Evolutionary conservation across 1,140 invertebrate species (phyloP), one percentile per base, ranked within the genome.

Genomic region (Drosophila triauraria): DNA sequence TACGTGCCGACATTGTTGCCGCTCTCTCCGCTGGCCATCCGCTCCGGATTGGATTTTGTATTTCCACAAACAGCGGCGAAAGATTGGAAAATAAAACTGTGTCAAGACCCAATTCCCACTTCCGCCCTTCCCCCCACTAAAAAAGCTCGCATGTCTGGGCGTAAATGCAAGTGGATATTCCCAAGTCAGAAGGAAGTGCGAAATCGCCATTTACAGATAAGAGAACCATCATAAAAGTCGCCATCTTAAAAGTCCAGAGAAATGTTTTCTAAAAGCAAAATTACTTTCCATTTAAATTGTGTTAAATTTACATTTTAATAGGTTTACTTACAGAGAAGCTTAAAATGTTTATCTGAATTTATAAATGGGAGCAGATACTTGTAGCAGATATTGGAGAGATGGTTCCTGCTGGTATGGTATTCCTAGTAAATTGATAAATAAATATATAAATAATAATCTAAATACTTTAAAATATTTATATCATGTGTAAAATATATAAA

Each of bases 1-100:
- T 81, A 80, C 84, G 84, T 88, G 84, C 76, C 60, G 76, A 81
- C 79, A 72, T 76, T 60, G 53, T 44, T 69, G 69, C 32, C 61
- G 15, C 59, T 67, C 51, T 75, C 57, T n/a, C 23, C 30, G 30
- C 30, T 32, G 7, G 30, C 30, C 30, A 62, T 79, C 72, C 78
- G 60, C 65, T 35, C 43, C 30, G n/a, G 27, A 78, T 82, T 82
- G 80, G 80, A 76, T 80, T 83, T 83, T 83, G 59, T 44, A 67
- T 80, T 70, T 40, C 13, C 27, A 20, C 58, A 44, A 54, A 48
- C 13, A 20, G 25, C 10, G 8, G 32, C 43, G 17, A 48, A 44
- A 65, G 53, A 53, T 32, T 43, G 30, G 38, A 56, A 70, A 54
- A 70, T 54, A 70, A 68, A 67, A 56, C 23, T 68, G 40, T 70